These are phyloP conservation scores for Lophotriccus pileatus DNA, from an alignment of 2,797 vertebrate species.

Conservation along the genomic window DNA sequence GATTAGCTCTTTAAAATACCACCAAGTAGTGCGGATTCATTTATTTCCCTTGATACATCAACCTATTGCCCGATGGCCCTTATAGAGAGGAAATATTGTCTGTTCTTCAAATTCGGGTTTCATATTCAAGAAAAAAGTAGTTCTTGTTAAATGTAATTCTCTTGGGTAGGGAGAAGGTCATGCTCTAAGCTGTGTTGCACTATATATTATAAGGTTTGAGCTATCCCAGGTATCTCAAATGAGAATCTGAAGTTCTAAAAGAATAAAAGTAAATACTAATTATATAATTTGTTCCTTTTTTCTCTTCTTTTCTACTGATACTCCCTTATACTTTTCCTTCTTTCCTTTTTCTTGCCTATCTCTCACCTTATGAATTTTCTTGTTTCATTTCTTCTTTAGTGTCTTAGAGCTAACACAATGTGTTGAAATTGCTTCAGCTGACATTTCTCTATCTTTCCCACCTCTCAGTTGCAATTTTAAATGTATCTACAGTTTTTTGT, in stretches of 20 bases:
- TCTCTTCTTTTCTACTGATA: neutral
- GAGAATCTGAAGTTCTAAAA: neutral
- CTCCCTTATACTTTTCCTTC: neutral
- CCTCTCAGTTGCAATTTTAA: neutral
- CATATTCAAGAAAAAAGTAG: neutral
- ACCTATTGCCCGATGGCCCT: neutral
- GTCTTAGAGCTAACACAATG: neutral
- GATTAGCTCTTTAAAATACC: slow-evolving; percentile 8
- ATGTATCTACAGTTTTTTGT: neutral
- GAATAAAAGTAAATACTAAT: neutral
- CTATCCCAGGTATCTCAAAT: neutral
- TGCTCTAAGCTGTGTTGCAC: neutral
- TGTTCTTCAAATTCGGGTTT: neutral
- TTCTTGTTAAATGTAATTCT: neutral
- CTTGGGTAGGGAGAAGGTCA: neutral
- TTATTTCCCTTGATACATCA: neutral
- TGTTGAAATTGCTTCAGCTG: neutral
- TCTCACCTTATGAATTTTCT: neutral
- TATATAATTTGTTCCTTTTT: neutral
- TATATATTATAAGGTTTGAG: neutral
- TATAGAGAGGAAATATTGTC: neutral
- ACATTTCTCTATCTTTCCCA: neutral
- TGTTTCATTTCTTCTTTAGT: neutral
- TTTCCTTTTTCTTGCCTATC: neutral
- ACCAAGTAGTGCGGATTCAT: neutral